phyloP scores from a whole-genome alignment of 2,797 vertebrate species.

The Helicolenus hilgendorfi region DNA sequence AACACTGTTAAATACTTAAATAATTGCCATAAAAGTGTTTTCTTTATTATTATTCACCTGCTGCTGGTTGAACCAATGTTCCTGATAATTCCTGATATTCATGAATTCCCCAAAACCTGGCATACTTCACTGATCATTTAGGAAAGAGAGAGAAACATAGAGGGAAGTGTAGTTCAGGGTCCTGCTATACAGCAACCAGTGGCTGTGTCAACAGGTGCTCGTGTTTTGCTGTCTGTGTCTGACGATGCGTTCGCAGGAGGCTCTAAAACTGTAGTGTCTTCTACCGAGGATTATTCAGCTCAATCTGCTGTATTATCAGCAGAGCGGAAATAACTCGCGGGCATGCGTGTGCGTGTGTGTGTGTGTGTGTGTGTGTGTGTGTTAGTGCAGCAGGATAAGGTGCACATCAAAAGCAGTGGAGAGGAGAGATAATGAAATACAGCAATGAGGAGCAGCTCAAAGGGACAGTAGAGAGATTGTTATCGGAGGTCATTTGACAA shows the following conservation, averaged over 20 bases:
- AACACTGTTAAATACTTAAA: not conserved
- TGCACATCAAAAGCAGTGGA: conserved; percentile 35
- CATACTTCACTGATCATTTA: not conserved
- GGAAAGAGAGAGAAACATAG: not conserved
- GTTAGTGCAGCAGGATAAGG: conserved; percentile 8
- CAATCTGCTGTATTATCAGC: conserved; percentile 13
- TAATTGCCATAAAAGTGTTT: not conserved
- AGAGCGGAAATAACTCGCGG: conserved; percentile 2
- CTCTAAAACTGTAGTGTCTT: conserved; percentile 4
- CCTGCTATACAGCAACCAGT: not conserved
- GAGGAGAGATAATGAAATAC: conserved; percentile 32
- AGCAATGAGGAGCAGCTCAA: not conserved
- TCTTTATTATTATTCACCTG: not conserved
- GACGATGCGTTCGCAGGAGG: not conserved
- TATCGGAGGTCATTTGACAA: conserved; percentile 16
- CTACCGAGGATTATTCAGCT: conserved; percentile 27
- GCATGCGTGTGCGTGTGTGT: not conserved
- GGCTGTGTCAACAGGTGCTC: conserved; percentile 16
- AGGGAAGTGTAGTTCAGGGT: not conserved
- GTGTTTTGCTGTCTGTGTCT: not conserved
- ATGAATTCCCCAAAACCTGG: not conserved
- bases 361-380: not conserved
- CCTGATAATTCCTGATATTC: not conserved
- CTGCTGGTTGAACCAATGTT: not conserved
- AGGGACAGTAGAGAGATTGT: not conserved